Evolutionary conservation across 2,888 invertebrate genomes (phyloP).

Genomic region (Apeira syringaria): DNA sequence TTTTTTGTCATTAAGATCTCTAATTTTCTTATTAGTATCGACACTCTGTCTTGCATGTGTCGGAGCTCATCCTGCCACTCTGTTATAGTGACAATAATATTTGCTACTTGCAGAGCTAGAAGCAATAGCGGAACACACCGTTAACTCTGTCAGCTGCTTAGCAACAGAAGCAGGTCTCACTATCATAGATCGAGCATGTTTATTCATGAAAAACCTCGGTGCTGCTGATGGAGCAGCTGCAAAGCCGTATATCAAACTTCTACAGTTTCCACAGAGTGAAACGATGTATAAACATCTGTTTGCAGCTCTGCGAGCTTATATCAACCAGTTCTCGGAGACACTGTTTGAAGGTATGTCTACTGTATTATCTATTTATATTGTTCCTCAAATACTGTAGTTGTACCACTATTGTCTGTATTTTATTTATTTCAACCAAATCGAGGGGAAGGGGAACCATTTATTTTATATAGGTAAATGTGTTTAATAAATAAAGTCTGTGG

Average conservation of each 20-base stretch:
- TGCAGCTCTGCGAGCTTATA: conserved; percentile 94
- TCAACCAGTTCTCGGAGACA: conserved; percentile 93
- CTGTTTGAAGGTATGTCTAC: conserved; percentile 88
- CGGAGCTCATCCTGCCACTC: too few species aligned
- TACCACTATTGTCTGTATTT: too few species aligned
- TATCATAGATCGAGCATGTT: conserved; percentile 93
- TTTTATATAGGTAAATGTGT: too few species aligned
- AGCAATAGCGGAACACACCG: conserved; percentile 70
- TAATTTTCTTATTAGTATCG: too few species aligned
- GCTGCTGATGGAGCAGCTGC: conserved; percentile 92
- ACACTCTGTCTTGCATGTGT: too few species aligned
- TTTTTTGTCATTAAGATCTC: too few species aligned
- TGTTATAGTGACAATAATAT: too few species aligned
- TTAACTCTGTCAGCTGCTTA: conserved; percentile 80
- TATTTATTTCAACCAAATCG: too few species aligned
- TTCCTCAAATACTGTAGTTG: too few species aligned
- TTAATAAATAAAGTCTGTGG: too few species aligned
- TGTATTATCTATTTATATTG: too few species aligned
- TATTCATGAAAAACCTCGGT: conserved; percentile 92
- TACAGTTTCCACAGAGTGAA: conserved; percentile 96
- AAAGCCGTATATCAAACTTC: conserved; percentile 92
- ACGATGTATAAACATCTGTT: conserved; percentile 95
- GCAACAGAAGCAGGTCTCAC: conserved; percentile 95
- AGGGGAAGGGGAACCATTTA: too few species aligned
- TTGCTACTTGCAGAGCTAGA: conserved; percentile 64